Evolutionary conservation across 2,888 invertebrate species (phyloP).

Genomic region (Therioaphis trifolii): DNA sequence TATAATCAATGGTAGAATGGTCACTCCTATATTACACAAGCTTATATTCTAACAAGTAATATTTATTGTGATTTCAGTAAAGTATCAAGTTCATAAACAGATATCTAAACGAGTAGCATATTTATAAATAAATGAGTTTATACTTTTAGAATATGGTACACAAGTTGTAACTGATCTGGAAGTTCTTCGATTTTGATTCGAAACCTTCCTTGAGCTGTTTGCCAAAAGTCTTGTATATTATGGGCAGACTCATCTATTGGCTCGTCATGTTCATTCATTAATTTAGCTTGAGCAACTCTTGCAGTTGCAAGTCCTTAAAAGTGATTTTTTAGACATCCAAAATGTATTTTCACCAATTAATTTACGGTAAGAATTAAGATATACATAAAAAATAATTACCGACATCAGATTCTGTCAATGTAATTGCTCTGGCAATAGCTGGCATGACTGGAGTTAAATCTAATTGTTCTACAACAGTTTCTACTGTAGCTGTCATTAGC

Average conservation of each 20-base stretch:
- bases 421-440: constrained; percentile 87
- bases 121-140: background rate
- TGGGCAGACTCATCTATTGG: constrained; percentile 78
- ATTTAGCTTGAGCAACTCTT: constrained; percentile 80
- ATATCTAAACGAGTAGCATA: background rate
- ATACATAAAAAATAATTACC: constrained; percentile 40
- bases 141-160: constrained; percentile 88
- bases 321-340: too few relatives aligned
- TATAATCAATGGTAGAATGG: too few relatives aligned
- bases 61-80: background rate
- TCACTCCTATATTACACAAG: too few relatives aligned
- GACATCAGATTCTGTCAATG: constrained; percentile 79
- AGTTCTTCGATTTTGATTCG: constrained; percentile 89
- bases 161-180: constrained; percentile 92
- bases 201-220: constrained; percentile 92
- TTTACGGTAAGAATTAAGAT: background rate
- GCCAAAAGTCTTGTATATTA: constrained; percentile 88
- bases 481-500: constrained; percentile 92
- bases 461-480: constrained; percentile 90
- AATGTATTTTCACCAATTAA: too few relatives aligned
- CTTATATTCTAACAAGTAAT: too few relatives aligned
- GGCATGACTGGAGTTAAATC: constrained; percentile 85
- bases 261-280: constrained; percentile 82
- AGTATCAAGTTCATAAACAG: constrained; percentile 39
- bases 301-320: constrained; percentile 75